A percentile compares a stretch with the other conserved stretches of the same genome.
These are phyloP conservation scores for Tetragnatha versicolor DNA, from an alignment of 1,140 invertebrate species.

Conservation along the genomic window DNA sequence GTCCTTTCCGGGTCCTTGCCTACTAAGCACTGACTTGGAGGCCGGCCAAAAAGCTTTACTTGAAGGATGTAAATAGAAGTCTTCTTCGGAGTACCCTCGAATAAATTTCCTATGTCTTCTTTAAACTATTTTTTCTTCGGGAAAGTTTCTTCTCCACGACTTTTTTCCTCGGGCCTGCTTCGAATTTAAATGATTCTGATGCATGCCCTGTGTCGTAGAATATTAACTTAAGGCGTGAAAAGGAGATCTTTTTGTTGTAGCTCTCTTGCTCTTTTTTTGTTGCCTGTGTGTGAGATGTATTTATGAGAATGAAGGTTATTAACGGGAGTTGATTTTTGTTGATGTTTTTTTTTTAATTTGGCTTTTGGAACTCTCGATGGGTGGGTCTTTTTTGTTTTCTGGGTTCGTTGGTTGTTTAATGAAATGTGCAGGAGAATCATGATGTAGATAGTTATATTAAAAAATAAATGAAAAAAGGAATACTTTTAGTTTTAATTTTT, in stretches of 20 bases:
- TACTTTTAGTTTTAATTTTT: too few species aligned
- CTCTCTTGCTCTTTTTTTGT: too few species aligned
- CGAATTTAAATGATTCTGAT: slow-evolving; percentile 51
- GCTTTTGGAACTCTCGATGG: too few species aligned
- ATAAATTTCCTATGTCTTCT: slow-evolving; percentile 55
- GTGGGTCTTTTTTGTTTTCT: too few species aligned
- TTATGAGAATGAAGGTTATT: too few species aligned
- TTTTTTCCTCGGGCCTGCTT: slow-evolving; percentile 14
- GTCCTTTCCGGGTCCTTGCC: slow-evolving; percentile 44
- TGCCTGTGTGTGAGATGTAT: too few species aligned
- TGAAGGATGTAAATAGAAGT: slow-evolving; percentile 49
- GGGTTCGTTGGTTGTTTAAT: too few species aligned
- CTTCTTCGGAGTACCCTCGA: slow-evolving; percentile 45
- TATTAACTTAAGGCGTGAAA: slow-evolving; percentile 29
- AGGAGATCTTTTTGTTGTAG: slow-evolving; percentile 9
- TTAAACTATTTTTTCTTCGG: slow-evolving; percentile 36
- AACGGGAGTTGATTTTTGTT: too few species aligned
- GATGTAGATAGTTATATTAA: too few species aligned
- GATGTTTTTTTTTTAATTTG: too few species aligned
- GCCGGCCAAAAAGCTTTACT: slow-evolving; percentile 38
- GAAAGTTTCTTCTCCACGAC: slow-evolving; percentile 22
- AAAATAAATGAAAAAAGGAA: too few species aligned
- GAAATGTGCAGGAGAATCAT: too few species aligned
- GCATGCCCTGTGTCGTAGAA: background rate
- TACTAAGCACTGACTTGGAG: slow-evolving; percentile 45